phyloP scores from a whole-genome alignment of 2,888 invertebrate genomes.

The Stenoptilia bipunctidactyla region DNA sequence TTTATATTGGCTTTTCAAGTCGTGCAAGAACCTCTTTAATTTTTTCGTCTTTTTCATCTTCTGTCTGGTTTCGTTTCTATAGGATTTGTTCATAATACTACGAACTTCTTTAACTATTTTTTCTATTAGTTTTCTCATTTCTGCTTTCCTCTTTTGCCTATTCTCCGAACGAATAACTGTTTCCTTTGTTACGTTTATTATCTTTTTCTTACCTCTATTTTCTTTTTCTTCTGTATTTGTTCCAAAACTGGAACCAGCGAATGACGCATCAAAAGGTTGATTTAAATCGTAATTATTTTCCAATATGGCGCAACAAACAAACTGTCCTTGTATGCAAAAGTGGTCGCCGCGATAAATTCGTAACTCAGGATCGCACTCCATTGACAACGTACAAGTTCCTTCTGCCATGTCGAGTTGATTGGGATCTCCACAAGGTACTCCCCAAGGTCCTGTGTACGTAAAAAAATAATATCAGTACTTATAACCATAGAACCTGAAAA shows the following conservation, averaged over 20 bases:
- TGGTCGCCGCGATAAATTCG: constrained; percentile 49
- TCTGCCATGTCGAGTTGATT: constrained; percentile 52
- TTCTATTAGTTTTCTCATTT: constrained; percentile 35
- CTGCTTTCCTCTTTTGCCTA: constrained; percentile 23
- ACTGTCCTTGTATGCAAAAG: constrained; percentile 43
- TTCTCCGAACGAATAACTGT: constrained; percentile 23
- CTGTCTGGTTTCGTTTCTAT: constrained; percentile 34
- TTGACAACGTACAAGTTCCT: constrained; percentile 44
- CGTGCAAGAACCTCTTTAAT: constrained; percentile 41
- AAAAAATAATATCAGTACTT: too few relatives aligned
- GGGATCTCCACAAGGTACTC: constrained; percentile 52
- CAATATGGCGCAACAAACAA: constrained; percentile 43
- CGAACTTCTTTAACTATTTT: constrained; percentile 38
- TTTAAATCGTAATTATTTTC: constrained; percentile 47
- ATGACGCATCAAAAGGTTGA: constrained; percentile 46
- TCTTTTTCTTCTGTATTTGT: constrained; percentile 33
- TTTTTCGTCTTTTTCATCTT: constrained; percentile 42
- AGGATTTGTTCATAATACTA: constrained; percentile 33
- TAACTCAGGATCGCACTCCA: constrained; percentile 47
- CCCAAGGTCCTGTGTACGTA: constrained; percentile 61
- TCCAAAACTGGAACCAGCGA: constrained; percentile 28
- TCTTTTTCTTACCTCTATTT: constrained; percentile 9
- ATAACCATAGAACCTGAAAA: too few relatives aligned
- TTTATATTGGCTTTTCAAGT: constrained; percentile 39
- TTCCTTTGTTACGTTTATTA: constrained; percentile 17